phyloP scores from a whole-genome alignment of 1,140 invertebrate genomes.

The Penaeus chinensis region DNA sequence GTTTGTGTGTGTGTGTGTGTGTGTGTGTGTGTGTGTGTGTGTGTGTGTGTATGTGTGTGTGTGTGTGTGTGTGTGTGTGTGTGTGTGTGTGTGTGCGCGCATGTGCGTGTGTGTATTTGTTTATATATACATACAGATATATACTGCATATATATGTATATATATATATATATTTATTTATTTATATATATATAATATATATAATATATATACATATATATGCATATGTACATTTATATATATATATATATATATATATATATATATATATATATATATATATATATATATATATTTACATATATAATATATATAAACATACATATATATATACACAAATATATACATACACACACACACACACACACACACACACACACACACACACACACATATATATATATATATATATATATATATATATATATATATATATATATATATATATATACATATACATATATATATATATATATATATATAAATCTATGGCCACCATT shows the following conservation, averaged over 20 bases:
- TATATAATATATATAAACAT: not conserved
- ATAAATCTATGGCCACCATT: not conserved
- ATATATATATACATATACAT: conserved; percentile 8
- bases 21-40: not conserved
- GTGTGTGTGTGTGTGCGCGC: not conserved
- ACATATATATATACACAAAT: not conserved
- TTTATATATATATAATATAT: no score
- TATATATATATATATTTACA: no score
- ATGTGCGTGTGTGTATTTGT: not conserved
- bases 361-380: not conserved
- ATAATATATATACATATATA: no score
- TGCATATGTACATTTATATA: no score
- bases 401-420: conserved; percentile 19
- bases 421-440: not conserved
- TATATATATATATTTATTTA: no score
- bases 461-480: conserved; percentile 12
- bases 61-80: not conserved
- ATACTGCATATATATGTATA: not conserved
- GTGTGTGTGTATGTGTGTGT: not conserved
- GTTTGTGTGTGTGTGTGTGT: no score
- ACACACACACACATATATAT: not conserved
- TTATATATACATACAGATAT: not conserved
- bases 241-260: no score
- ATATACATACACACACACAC: not conserved
- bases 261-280: no score